Base-by-base conservation (phyloP, 2,797 vertebrate species). In the Microchirus variegatus region DNA sequence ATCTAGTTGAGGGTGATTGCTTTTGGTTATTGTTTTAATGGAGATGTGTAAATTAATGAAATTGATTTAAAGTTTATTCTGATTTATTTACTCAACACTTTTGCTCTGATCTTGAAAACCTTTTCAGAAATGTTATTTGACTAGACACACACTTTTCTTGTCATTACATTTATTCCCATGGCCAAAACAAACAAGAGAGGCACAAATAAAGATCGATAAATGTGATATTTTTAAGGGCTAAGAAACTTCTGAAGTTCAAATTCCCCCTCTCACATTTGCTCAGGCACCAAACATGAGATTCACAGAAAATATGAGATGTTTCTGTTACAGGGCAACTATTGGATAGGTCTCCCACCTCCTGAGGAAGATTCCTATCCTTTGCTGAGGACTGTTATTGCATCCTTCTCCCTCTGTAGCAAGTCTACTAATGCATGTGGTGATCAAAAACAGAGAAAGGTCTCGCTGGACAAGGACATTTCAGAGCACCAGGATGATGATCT, bases 1-100 rank as follows among this genome's bases (percentile, higher is more conserved):
- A 31, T 64, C 49, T 45, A 37, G 51, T 51, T 10, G 14, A 40
- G 42, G 45, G 43, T 77, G 66, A 66, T 65, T 74, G 67, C 63
- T 61, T 57, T 53, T 41, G 51, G 63, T 66, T 65, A 69, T 69
- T 75, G 67, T 60, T 78, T 59, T 65, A 51, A 57, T 47, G 0
- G 31, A 57, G 36, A 63, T 52, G 45, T 40, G 2, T 44, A 48
- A n/a, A 41, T 64, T 19, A 72, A 63, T n/a, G n/a, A n/a, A n/a
- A n/a, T n/a, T 52, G 31, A 17, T 31, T 3, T 31, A 31, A 31
- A 31, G 22, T 22, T 22, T 2, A 22, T 3, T 22, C 22, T 22
- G 5, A 22, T 22, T 22, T 22, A 22, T 22, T 3, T 22, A 22
- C 5, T 22, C 22, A 22, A 22, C 22, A 22, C 22, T 22, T 22